These are phyloP conservation scores for Macrotrachela quadricornifera DNA, from an alignment of 1,140 invertebrate genomes.

Conservation along the genomic window DNA sequence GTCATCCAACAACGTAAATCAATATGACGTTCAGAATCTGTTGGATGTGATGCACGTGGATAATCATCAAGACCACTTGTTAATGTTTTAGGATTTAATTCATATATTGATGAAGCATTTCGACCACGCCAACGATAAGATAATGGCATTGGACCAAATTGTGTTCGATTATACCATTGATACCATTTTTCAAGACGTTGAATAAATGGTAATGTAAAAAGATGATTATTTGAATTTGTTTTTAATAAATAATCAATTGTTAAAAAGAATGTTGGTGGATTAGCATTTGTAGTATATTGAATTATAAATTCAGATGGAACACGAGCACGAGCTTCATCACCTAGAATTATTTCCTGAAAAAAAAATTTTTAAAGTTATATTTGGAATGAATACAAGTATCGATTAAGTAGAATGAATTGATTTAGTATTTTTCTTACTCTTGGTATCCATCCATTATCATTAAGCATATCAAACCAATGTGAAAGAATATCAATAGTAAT, in stretches of 20 bases:
- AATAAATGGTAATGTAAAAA: conserved; percentile 1
- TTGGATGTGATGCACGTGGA: conserved; percentile 84
- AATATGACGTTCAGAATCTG: conserved; percentile 63
- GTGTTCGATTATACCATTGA: conserved; percentile 78
- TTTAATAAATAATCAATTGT: conserved; percentile 34
- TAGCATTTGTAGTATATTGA: conserved; percentile 76
- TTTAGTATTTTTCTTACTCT: conserved; percentile 32
- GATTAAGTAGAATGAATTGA: too few species aligned
- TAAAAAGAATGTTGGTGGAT: conserved; percentile 78
- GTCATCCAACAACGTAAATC: conserved; percentile 94
- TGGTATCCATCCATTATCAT: conserved; percentile 93
- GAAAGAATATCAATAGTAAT: conserved; percentile 68
- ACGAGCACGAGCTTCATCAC: conserved; percentile 58
- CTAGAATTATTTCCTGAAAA: conserved; percentile 40
- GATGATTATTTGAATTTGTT: conserved; percentile 8
- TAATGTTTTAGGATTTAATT: conserved; percentile 87
- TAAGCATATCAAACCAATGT: conserved; percentile 93
- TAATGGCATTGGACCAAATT: conserved; percentile 45
- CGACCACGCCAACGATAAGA: conserved; percentile 52
- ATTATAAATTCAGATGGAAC: conserved; percentile 88
- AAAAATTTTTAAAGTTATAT: too few species aligned
- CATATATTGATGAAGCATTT: conserved; percentile 45
- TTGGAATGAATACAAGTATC: too few species aligned
- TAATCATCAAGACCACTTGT: conserved; percentile 93
- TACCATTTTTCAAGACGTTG: conserved; percentile 45